These are phyloP conservation scores for Rhinoraja longicauda DNA, from an alignment of 2,797 vertebrate genomes.

Conservation along the genomic window DNA sequence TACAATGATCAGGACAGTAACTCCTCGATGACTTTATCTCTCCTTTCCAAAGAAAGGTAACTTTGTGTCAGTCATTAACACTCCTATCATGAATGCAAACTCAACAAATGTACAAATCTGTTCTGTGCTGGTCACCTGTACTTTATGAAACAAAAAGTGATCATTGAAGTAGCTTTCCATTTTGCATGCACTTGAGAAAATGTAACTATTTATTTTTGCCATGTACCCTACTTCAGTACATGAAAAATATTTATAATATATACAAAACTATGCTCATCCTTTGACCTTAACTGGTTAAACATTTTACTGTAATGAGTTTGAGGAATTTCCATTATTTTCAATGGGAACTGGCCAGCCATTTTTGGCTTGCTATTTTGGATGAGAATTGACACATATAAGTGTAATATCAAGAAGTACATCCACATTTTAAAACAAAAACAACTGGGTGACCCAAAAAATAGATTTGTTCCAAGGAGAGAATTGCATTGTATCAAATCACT, in stretches of 20 bases:
- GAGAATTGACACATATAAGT: constrained; percentile 18
- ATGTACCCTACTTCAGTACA: neutral
- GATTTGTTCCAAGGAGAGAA: neutral
- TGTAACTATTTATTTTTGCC: neutral
- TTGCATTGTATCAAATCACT: neutral
- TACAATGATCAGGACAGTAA: neutral
- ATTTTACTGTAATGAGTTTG: constrained; percentile 26
- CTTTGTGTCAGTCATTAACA: neutral
- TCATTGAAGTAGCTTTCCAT: neutral
- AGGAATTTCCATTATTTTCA: constrained; percentile 33
- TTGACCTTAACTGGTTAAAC: constrained; percentile 25
- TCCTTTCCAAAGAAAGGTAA: neutral
- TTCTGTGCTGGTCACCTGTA: neutral
- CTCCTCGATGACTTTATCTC: neutral
- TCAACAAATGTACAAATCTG: neutral
- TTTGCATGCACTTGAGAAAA: neutral
- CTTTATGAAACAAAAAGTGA: too few species aligned
- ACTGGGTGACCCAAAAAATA: neutral
- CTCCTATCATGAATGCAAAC: neutral
- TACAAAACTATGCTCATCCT: neutral
- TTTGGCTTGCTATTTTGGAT: constrained; percentile 23
- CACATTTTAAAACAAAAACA: constrained; percentile 1
- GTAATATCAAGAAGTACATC: constrained; percentile 26
- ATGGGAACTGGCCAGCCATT: neutral
- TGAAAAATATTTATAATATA: constrained; percentile 27